These are phyloP conservation scores for Malurus alboscapulatus DNA, from an alignment of 2,113 vertebrate species.

Conservation along the genomic window DNA sequence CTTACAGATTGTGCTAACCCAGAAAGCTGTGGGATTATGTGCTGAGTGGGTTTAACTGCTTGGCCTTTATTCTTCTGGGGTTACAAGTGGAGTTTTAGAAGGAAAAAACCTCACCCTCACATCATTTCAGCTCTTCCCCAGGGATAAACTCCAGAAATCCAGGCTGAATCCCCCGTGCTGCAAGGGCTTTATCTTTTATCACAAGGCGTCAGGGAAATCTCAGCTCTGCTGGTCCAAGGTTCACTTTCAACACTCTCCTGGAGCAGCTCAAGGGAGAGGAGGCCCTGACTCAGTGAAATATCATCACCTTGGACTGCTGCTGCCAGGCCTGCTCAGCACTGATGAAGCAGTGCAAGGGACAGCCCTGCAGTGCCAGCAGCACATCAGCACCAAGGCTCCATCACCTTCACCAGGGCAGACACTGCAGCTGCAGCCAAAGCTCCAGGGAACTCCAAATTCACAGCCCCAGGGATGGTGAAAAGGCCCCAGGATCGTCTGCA, in stretches of 20 bases:
- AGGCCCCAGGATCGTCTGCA: not conserved
- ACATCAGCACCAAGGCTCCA: rapidly evolving
- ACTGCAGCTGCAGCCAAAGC: not conserved
- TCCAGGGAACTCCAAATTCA: not conserved
- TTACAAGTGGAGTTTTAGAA: not conserved
- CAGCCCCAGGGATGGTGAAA: not conserved
- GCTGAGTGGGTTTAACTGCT: not conserved
- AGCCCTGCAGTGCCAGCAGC: not conserved
- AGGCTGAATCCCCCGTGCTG: not conserved
- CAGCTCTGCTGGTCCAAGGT: not conserved
- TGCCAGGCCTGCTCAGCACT: not conserved
- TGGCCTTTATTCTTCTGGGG: not conserved
- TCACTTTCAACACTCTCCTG: not conserved
- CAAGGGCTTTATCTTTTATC: not conserved
- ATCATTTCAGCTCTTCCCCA: not conserved
- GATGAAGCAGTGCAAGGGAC: not conserved
- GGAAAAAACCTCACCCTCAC: not conserved
- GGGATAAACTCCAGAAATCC: not conserved
- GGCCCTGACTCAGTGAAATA: not conserved
- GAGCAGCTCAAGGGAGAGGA: not conserved
- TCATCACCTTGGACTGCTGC: not conserved
- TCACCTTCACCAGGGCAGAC: not conserved
- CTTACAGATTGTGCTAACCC: not conserved
- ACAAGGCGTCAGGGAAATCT: not conserved
- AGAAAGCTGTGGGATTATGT: not conserved